Percentiles rank a stretch among this genome's conserved stretches.
These are phyloP conservation scores for Glaucomys volans DNA, from an alignment of 2,113 vertebrate species.

Conservation along the genomic window DNA sequence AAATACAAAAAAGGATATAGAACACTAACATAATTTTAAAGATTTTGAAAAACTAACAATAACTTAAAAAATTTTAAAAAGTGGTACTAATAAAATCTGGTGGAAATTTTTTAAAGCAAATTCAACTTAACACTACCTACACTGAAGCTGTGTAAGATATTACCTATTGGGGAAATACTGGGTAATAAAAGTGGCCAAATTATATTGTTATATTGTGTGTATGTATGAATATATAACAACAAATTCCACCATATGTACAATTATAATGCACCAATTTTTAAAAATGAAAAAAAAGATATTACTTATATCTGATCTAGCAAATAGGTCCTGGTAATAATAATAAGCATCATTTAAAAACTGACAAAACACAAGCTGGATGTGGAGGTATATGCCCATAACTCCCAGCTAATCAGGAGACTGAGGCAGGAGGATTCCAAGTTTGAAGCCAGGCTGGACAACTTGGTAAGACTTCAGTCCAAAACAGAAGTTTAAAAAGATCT, in stretches of 20 bases:
- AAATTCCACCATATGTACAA: too few species aligned
- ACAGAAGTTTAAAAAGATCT: too few species aligned
- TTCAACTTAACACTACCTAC: conserved; percentile 38
- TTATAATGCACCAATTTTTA: too few species aligned
- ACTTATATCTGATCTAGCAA: conserved; percentile 22
- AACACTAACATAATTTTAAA: conserved; percentile 1
- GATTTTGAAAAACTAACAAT: neutral
- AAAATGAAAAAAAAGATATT: neutral
- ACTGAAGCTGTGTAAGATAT: neutral
- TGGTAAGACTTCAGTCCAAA: too few species aligned
- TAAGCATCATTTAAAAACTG: neutral
- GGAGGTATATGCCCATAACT: too few species aligned
- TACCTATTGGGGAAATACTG: too few species aligned
- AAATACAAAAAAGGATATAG: conserved; percentile 50
- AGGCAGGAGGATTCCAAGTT: too few species aligned
- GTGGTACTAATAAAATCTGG: neutral
- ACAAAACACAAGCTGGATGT: neutral
- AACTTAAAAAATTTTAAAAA: conserved; percentile 48
- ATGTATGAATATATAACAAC: too few species aligned
- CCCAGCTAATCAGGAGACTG: too few species aligned
- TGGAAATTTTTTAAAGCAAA: neutral
- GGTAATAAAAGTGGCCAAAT: too few species aligned
- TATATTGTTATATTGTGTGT: too few species aligned
- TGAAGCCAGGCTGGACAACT: too few species aligned
- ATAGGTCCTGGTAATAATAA: neutral